These are phyloP conservation scores for Noctua pronuba DNA, from an alignment of 2,888 invertebrate genomes.

Conservation along the genomic window DNA sequence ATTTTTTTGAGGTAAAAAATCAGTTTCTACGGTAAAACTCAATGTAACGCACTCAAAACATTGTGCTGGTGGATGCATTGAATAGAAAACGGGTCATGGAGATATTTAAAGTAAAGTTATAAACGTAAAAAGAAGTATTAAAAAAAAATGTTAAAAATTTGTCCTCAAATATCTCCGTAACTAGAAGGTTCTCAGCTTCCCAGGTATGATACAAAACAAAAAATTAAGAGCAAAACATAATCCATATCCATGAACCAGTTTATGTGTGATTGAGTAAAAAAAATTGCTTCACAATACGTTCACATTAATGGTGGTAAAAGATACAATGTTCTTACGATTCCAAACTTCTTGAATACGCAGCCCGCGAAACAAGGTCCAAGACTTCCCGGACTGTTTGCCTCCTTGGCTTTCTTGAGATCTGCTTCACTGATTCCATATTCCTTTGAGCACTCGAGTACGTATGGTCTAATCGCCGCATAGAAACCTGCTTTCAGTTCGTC, in stretches of 20 bases:
- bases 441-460: conserved; percentile 51
- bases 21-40: no score
- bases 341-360: conserved; percentile 60
- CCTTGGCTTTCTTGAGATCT: conserved; percentile 46
- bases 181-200: no score
- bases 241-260: background rate
- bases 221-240: background rate
- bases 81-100: no score
- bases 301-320: background rate
- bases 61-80: no score
- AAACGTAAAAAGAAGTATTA: no score
- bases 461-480: conserved; percentile 35
- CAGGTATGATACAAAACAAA: no score
- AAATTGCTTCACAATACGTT: background rate
- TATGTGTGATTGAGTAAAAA: background rate
- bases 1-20: no score
- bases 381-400: conserved; percentile 7
- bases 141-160: no score
- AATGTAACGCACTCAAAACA: no score
- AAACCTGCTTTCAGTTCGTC: conserved; percentile 43
- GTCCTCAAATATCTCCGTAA: no score
- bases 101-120: no score
- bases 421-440: conserved; percentile 41
- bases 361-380: conserved; percentile 61
- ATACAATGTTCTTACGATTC: conserved; percentile 55